Evolutionary conservation across 2,797 vertebrate genomes (phyloP), one percentile per base, ranked within the genome.

Genomic region (Acipenser oxyrinchus): DNA sequence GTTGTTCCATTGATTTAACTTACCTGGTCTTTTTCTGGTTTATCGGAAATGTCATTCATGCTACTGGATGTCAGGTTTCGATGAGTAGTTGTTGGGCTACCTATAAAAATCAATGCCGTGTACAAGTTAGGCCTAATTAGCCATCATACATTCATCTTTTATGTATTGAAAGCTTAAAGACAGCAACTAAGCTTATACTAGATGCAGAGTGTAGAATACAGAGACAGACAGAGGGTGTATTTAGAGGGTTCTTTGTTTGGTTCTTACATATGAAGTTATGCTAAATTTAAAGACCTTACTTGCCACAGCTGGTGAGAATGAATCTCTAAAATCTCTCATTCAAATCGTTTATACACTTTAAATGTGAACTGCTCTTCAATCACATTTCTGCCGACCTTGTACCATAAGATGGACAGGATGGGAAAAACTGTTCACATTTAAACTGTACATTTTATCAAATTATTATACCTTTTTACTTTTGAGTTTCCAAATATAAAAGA

Each of bases 1-100:
- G 23, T 37, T 37, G 23, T 37, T 37, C 23, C 23, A 37, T 37
- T 37, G 23, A 37, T 37, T 37, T 37, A 37, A 73, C 92, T 88
- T 80, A 99, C 97, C 92, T 99, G 97, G 6, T 99, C 95, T 75
- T 97, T 99, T 59, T 98, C 96, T 0, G 97, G 96, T 74, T 98
- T 98, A 83, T 98, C 96, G 0, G 96, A 98, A 78, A 99, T 94
- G 84, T 98, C 95, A 0, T 94, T 97, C 76, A 98, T 77, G 77
- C 95, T 98, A 83, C 89, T 93, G 74, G 96, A 95, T 12, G 91
- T 88, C 85, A 97, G 78, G 82, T 96, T 93, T 70, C 90, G 88
- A 73, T 93, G 95, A 37, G 94, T 70, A 68, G 93, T 91, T 77
- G 91, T 86, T 62, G 95, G 95, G 73, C 94, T 97, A 78, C 94